Evolutionary conservation across 2,113 vertebrate species (phyloP).

Genomic region (Misgurnus mizolepis): DNA sequence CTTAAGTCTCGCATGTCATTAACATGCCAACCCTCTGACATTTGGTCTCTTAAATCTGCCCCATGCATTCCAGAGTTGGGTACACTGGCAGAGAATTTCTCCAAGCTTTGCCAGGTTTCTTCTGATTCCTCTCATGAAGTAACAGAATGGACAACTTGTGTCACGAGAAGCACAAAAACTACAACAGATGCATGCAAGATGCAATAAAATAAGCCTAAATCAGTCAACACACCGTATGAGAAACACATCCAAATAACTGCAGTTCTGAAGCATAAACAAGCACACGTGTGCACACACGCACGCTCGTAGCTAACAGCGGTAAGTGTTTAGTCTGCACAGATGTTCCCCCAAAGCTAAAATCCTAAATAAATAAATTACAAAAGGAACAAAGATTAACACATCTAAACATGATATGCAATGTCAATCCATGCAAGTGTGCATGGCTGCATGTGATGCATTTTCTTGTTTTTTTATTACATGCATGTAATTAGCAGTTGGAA

Average conservation of each 20-base stretch:
- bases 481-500: neutral
- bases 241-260: conserved; percentile 33
- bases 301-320: neutral
- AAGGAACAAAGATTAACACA: conserved; percentile 52
- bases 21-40: conserved; percentile 52
- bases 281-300: conserved; percentile 44
- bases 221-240: conserved; percentile 42
- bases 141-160: conserved; percentile 16
- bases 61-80: conserved; percentile 34
- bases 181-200: conserved; percentile 35
- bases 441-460: neutral
- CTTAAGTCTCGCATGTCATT: conserved; percentile 22
- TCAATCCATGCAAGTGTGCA: neutral
- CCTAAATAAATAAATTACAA: conserved; percentile 55
- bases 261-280: conserved; percentile 38
- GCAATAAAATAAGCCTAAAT: conserved; percentile 25
- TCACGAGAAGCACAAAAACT: neutral
- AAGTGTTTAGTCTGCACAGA: conserved; percentile 74
- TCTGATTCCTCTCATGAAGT: conserved; percentile 3
- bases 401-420: neutral
- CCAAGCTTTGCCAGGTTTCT: conserved; percentile 19
- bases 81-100: conserved; percentile 27
- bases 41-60: conserved; percentile 39
- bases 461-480: neutral
- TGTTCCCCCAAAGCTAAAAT: conserved; percentile 53